Conservation (phyloP, 1,140 invertebrate species). For the Drosophila punjabiensis region DNA sequence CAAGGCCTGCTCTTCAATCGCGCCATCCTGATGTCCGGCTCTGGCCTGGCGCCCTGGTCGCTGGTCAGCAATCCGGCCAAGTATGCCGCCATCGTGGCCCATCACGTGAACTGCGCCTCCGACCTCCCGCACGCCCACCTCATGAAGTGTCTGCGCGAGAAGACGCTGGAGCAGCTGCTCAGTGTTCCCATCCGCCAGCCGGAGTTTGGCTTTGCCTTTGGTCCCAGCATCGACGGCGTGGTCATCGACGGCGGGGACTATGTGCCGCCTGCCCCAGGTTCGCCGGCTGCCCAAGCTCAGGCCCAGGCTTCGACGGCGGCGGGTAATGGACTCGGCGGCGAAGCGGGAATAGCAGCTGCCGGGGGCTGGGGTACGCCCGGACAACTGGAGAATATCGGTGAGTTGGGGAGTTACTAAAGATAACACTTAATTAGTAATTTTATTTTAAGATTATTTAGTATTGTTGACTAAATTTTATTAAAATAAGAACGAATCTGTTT, state of each 20-base stretch:
- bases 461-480: neutral
- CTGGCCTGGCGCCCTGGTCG: slow-evolving; percentile 97
- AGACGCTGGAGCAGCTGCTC: slow-evolving; percentile 90
- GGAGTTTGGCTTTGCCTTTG: slow-evolving; percentile 94
- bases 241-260: slow-evolving; percentile 86
- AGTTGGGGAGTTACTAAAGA: neutral
- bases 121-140: slow-evolving; percentile 90
- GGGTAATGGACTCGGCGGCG: slow-evolving; percentile 73
- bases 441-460: neutral
- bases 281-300: slow-evolving; percentile 72
- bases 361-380: slow-evolving; percentile 83
- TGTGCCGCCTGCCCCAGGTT: slow-evolving; percentile 76
- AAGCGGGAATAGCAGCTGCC: slow-evolving; percentile 81
- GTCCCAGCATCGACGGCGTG: slow-evolving; percentile 96
- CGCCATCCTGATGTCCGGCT: slow-evolving; percentile 97
- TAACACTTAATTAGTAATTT: neutral
- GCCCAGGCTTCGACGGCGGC: slow-evolving; percentile 72
- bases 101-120: slow-evolving; percentile 94
- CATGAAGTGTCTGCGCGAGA: slow-evolving; percentile 93
- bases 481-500: neutral
- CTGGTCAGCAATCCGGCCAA: slow-evolving; percentile 94
- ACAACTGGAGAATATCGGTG: slow-evolving; percentile 81
- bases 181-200: slow-evolving; percentile 92
- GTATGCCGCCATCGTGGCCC: slow-evolving; percentile 94
- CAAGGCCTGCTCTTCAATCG: slow-evolving; percentile 96